Percentiles rank a stretch among this genome's conserved stretches.
Evolutionary conservation across 2,113 vertebrate genomes (phyloP).

Genomic region (Trochalopteron elliotii): DNA sequence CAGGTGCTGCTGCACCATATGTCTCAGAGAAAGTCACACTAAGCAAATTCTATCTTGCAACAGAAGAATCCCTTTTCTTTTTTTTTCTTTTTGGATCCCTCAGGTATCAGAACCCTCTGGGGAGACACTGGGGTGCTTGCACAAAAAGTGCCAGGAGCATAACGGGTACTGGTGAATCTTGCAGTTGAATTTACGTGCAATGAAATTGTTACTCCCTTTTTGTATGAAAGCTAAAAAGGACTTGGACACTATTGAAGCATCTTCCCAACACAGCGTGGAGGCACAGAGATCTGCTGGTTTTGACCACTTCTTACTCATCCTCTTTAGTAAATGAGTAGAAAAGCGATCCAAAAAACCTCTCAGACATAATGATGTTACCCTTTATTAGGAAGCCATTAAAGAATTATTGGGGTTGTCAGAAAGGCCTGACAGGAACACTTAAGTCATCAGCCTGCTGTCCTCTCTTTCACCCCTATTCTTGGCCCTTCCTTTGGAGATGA

Average conservation of each 20-base stretch:
- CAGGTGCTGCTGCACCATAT: constrained; percentile 73
- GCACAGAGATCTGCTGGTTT: neutral
- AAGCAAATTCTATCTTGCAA: constrained; percentile 18
- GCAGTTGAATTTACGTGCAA: neutral
- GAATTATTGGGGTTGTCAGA: constrained; percentile 47
- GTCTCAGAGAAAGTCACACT: constrained; percentile 38
- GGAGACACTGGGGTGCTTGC: neutral
- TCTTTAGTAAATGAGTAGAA: neutral
- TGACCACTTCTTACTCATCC: neutral
- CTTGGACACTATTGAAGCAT: neutral
- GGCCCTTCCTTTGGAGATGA: constrained; percentile 64
- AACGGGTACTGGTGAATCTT: neutral
- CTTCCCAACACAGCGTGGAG: accelerated
- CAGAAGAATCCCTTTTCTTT: neutral
- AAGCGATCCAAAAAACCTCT: constrained; percentile 22
- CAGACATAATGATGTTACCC: constrained; percentile 16
- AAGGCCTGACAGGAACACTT: constrained; percentile 38
- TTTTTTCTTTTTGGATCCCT: neutral
- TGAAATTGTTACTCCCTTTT: neutral
- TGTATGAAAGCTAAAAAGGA: neutral
- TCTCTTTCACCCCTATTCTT: constrained; percentile 52
- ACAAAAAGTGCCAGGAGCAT: neutral
- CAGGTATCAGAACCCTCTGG: neutral
- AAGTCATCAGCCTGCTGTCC: constrained; percentile 57
- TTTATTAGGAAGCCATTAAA: constrained; percentile 63